A percentile compares a stretch with the other conserved stretches of the same genome.
phyloP scores from a whole-genome alignment of 2,113 vertebrate genomes.

The Lampris megalopsis region DNA sequence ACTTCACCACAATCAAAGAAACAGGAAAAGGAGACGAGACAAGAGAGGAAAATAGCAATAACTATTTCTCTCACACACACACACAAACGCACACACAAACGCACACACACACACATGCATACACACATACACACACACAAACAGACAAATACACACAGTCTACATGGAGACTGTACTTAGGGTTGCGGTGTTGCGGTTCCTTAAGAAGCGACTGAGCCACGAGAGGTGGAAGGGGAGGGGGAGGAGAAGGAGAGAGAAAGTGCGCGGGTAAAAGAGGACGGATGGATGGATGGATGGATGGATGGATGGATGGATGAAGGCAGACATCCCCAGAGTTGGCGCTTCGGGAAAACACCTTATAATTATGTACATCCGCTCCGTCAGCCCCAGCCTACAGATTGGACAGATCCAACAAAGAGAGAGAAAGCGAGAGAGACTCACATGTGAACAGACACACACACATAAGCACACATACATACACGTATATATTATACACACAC shows the following conservation, averaged over 20 bases:
- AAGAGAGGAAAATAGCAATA: not conserved
- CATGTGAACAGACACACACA: slow-evolving; percentile 33
- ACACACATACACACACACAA: slow-evolving; percentile 49
- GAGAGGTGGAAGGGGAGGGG: slow-evolving; percentile 33
- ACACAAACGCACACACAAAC: slow-evolving; percentile 40
- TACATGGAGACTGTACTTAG: slow-evolving; percentile 67
- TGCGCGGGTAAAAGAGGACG: slow-evolving; percentile 47
- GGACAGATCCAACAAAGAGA: slow-evolving; percentile 48
- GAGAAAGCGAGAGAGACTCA: slow-evolving; percentile 9
- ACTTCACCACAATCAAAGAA: slow-evolving; percentile 65
- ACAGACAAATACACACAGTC: slow-evolving; percentile 19
- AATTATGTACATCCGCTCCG: slow-evolving; percentile 81
- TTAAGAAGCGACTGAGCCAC: slow-evolving; percentile 52
- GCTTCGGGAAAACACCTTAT: slow-evolving; percentile 73
- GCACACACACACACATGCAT: slow-evolving; percentile 37
- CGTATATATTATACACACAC: slow-evolving; percentile 10
- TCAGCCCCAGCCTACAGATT: slow-evolving; percentile 54
- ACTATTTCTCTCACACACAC: not conserved
- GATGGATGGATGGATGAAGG: slow-evolving; percentile 48
- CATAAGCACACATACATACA: slow-evolving; percentile 54
- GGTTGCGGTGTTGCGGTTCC: slow-evolving; percentile 67
- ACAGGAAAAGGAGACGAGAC: slow-evolving; percentile 48
- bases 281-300: slow-evolving; percentile 33
- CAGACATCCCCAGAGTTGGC: slow-evolving; percentile 71
- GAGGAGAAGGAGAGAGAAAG: slow-evolving; percentile 33